phyloP scores from a whole-genome alignment of 2,113 vertebrate genomes.

The Benitochromis conjunctus region DNA sequence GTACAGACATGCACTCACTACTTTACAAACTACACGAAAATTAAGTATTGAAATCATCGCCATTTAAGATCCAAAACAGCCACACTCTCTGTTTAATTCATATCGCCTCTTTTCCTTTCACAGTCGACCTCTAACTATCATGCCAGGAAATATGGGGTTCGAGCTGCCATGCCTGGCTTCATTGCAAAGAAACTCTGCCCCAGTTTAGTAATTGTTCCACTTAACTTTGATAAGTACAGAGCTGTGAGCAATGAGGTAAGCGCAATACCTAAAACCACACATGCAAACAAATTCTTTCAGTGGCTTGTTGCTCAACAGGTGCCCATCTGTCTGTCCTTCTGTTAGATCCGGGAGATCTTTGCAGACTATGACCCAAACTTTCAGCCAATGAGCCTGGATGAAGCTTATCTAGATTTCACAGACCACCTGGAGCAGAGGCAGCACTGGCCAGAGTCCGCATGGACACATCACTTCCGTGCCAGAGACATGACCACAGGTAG shows the following conservation, averaged over 20 bases:
- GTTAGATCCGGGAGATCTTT: slow-evolving; percentile 87
- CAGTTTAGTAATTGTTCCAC: slow-evolving; percentile 84
- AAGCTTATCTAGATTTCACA: slow-evolving; percentile 95
- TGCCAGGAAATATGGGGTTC: slow-evolving; percentile 91
- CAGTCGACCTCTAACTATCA: slow-evolving; percentile 97
- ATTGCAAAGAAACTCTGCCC: slow-evolving; percentile 96
- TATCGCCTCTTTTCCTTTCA: not conserved
- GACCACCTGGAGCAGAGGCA: slow-evolving; percentile 85
- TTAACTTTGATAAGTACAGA: slow-evolving; percentile 90
- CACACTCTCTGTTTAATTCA: not conserved
- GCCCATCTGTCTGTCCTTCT: slow-evolving; percentile 1
- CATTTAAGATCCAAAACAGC: not conserved
- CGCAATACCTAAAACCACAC: not conserved
- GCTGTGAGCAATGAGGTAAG: slow-evolving; percentile 89
- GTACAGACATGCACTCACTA: not conserved
- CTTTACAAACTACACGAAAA: not conserved
- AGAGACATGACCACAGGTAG: slow-evolving; percentile 40
- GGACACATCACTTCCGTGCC: slow-evolving; percentile 67
- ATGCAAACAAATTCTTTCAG: not conserved
- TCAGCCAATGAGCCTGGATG: slow-evolving; percentile 91
- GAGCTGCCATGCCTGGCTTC: slow-evolving; percentile 97
- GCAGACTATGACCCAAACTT: slow-evolving; percentile 89
- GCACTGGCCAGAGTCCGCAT: slow-evolving; percentile 82
- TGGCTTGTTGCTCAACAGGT: not conserved
- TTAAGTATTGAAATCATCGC: not conserved